These are phyloP conservation scores for Sminthurides bifidus DNA, from an alignment of 1,140 invertebrate genomes.

Conservation along the genomic window DNA sequence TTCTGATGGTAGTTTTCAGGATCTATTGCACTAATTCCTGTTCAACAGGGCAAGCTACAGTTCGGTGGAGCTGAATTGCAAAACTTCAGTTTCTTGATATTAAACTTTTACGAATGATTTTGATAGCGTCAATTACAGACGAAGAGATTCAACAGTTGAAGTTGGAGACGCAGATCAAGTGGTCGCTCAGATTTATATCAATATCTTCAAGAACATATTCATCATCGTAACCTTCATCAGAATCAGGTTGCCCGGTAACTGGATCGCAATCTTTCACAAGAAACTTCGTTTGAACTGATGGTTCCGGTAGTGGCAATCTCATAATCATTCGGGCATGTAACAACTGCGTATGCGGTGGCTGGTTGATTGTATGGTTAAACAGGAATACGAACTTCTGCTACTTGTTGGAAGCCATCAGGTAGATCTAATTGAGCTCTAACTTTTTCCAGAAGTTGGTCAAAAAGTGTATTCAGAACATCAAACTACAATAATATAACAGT, in stretches of 20 bases:
- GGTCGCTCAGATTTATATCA: constrained; percentile 72
- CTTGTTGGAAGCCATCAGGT: constrained; percentile 62
- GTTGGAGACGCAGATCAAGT: constrained; percentile 76
- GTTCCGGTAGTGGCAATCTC: constrained; percentile 56
- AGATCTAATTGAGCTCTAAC: constrained; percentile 77
- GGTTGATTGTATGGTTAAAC: constrained; percentile 75
- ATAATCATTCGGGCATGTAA: constrained; percentile 67
- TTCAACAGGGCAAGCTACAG: too few relatives aligned
- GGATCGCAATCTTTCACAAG: constrained; percentile 93
- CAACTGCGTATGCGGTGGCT: constrained; percentile 70
- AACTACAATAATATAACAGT: constrained; percentile 11
- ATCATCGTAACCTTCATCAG: constrained; percentile 77
- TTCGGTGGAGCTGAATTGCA: too few relatives aligned
- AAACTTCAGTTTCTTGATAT: too few relatives aligned
- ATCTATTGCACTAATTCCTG: too few relatives aligned
- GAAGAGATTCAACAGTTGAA: too few relatives aligned
- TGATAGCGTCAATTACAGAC: too few relatives aligned
- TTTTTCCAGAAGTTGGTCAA: constrained; percentile 87
- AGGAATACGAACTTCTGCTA: constrained; percentile 59
- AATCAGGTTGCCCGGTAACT: constrained; percentile 79
- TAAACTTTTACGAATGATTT: too few relatives aligned
- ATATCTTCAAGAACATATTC: constrained; percentile 55
- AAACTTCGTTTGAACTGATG: constrained; percentile 83
- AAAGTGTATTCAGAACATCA: constrained; percentile 63
- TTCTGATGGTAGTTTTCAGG: too few relatives aligned